Percentiles rank a stretch among this genome's conserved stretches.
Evolutionary conservation across 2,888 invertebrate genomes (phyloP).

Genomic region (Keiferia lycopersicella): DNA sequence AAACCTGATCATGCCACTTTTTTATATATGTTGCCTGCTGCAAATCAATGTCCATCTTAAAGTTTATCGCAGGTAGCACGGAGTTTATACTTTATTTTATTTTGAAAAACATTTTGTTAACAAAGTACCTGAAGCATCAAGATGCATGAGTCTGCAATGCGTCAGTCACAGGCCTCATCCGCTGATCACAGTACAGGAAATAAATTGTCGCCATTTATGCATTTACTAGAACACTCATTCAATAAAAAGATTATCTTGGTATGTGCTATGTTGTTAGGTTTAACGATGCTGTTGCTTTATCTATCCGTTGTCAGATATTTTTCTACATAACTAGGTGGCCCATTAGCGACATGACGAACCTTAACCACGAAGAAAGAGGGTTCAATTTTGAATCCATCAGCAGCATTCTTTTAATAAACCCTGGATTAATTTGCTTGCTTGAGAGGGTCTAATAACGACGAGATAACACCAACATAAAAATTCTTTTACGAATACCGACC

Average conservation of each 20-base stretch:
- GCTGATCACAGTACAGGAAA: constrained; percentile 46
- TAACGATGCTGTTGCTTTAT: not conserved
- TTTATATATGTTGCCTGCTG: too few relatives aligned
- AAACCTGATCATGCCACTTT: not conserved
- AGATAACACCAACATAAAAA: too few relatives aligned
- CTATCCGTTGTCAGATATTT: not conserved
- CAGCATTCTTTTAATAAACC: not conserved
- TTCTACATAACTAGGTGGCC: not conserved
- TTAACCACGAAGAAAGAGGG: too few relatives aligned
- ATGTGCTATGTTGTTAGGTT: not conserved
- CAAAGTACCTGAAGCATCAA: constrained; percentile 34
- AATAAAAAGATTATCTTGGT: constrained; percentile 30
- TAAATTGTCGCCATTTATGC: constrained; percentile 63
- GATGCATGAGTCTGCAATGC: constrained; percentile 42
- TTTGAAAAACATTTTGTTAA: constrained; percentile 21
- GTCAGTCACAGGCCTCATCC: constrained; percentile 50
- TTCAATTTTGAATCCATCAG: too few relatives aligned
- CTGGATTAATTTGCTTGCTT: not conserved
- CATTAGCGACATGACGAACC: not conserved
- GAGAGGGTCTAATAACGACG: too few relatives aligned
- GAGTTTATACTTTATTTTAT: not conserved
- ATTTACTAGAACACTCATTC: constrained; percentile 32
- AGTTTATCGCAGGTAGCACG: not conserved
- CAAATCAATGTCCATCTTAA: not conserved
- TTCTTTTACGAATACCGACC: too few relatives aligned